Conservation (phyloP, 2,888 invertebrate genomes). For the Ceramica pisi region DNA sequence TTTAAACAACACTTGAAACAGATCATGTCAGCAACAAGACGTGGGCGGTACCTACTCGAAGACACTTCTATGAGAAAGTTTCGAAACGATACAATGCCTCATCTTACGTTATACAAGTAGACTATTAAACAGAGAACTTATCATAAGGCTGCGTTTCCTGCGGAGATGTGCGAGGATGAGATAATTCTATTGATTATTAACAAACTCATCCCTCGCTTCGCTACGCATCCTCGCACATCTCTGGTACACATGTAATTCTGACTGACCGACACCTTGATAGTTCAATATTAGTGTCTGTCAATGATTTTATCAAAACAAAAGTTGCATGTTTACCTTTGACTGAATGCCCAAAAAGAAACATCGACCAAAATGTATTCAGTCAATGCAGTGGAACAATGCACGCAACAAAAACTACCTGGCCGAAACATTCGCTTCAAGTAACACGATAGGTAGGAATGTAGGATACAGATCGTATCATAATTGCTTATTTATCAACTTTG, state of each 20-base stretch:
- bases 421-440: conserved; percentile 30
- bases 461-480: conserved; percentile 44
- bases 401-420: conserved; percentile 26
- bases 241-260: not conserved
- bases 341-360: not conserved
- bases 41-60: conserved; percentile 44
- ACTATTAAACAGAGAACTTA: not conserved
- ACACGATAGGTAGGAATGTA: conserved; percentile 25
- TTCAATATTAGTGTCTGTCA: not conserved
- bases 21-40: conserved; percentile 40
- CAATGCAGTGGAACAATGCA: not conserved
- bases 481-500: conserved; percentile 50
- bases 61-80: conserved; percentile 24
- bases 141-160: no score
- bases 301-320: no score
- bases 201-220: no score
- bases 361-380: not conserved
- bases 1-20: conserved; percentile 53
- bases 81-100: conserved; percentile 14
- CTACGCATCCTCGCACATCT: no score
- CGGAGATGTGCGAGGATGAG: no score
- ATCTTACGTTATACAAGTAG: not conserved
- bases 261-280: not conserved
- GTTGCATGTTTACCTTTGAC: not conserved
- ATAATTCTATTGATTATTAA: no score